Evolutionary conservation across 2,797 vertebrate genomes (phyloP), one percentile per base, ranked within the genome.

Genomic region (Notolepis coatsorum): DNA sequence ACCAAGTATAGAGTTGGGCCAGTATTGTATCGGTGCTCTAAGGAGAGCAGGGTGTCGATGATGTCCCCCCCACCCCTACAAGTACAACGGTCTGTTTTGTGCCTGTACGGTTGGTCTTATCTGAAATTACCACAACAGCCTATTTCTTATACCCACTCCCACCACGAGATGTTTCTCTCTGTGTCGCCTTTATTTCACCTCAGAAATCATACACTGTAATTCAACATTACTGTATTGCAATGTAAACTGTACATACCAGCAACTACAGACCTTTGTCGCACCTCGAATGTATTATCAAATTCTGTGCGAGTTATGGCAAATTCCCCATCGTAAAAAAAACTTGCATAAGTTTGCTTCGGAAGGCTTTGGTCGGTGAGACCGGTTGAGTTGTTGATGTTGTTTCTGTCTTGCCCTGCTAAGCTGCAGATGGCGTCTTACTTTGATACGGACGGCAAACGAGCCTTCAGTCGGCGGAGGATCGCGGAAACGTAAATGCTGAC

Each of bases 71-170:
- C n/a, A n/a, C n/a, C n/a, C n/a, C 65, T 42, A 43, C 42, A 59
- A 70, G 20, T 68, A 71, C 61, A 77, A 38, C 3, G 42, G 73
- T 73, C 67, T 77, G 72, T 79, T 68, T 67, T 77, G 73, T 84
- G 71, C 69, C 75, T 79, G 62, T 75, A 68, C 2, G 6, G 62
- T 75, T 76, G 25, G 60, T 57, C 54, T 54, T 39, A 60, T n/a
- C n/a, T n/a, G n/a, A 30, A 48, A 48, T n/a, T 12, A 4, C 21
- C 25, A 27, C 25, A 24, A 48, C 10, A 13, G 24, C 13, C 27
- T 7, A 8, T 5, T n/a, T n/a, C n/a, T 8, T 28, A 6, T 5
- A 0, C 3, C 2, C 0, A 17, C 6, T 33, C 25, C 25, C 41
- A 31, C 24, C 9, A 18, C 3, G 12, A 23, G 9, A 50, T 17